phyloP scores from a whole-genome alignment of 2,888 invertebrate species.

The Eristalis intricaria region DNA sequence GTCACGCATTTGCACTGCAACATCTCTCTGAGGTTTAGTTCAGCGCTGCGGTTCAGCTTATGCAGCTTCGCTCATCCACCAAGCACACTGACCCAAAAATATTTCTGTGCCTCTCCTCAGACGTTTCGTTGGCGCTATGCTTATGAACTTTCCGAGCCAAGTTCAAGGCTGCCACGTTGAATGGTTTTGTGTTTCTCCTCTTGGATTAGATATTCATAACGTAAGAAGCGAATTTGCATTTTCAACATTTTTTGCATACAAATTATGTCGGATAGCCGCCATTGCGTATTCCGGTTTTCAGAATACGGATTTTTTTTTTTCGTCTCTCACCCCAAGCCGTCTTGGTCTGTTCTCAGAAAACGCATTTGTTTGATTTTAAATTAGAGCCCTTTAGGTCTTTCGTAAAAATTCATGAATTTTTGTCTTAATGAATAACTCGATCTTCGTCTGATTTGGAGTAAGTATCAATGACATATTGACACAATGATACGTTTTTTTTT shows the following conservation, averaged over 20 bases:
- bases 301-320: background rate
- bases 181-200: constrained; percentile 21
- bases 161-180: constrained; percentile 60
- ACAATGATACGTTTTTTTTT: constrained; percentile 46
- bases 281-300: constrained; percentile 40
- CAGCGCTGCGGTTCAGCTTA: background rate
- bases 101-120: background rate
- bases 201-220: constrained; percentile 63
- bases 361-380: constrained; percentile 16
- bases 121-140: background rate
- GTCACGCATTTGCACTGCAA: constrained; percentile 64
- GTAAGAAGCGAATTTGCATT: constrained; percentile 56
- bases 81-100: constrained; percentile 43
- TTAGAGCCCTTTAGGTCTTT: constrained; percentile 6
- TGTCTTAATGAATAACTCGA: background rate
- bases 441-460: constrained; percentile 11
- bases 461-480: constrained; percentile 40
- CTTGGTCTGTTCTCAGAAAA: constrained; percentile 11
- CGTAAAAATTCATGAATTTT: constrained; percentile 13
- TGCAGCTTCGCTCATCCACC: background rate
- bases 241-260: constrained; percentile 50
- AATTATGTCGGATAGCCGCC: background rate
- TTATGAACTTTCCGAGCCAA: constrained; percentile 41
- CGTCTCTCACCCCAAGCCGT: background rate
- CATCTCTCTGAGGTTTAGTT: constrained; percentile 24